A percentile compares a stretch with the other conserved stretches of the same genome.
Conservation (phyloP, 2,113 vertebrate species). For the Antechinus stuartii region DNA sequence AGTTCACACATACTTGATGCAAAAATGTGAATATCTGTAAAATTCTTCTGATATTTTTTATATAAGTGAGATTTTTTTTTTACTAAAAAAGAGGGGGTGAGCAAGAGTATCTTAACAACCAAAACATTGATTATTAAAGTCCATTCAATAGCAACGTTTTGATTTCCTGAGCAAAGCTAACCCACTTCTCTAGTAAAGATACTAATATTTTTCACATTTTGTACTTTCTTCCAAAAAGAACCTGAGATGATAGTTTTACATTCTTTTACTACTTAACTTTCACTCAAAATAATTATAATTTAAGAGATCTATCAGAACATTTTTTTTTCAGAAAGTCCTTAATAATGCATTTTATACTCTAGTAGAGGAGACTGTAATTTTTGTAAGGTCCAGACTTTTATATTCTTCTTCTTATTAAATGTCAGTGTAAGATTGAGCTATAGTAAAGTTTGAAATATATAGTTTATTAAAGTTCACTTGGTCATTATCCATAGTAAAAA, state of each 20-base stretch:
- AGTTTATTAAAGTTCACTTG: slow-evolving; percentile 61
- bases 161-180: slow-evolving; percentile 41
- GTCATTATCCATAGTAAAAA: slow-evolving; percentile 33
- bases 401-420: slow-evolving; percentile 56
- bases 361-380: slow-evolving; percentile 56
- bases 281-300: slow-evolving; percentile 27
- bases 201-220: slow-evolving; percentile 15
- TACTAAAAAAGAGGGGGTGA: background rate
- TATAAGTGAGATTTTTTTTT: background rate
- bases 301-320: slow-evolving; percentile 32
- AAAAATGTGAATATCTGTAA: background rate
- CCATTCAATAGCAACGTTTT: background rate
- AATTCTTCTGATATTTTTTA: slow-evolving; percentile 10
- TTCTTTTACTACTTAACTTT: slow-evolving; percentile 44
- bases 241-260: slow-evolving; percentile 31
- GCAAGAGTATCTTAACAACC: background rate
- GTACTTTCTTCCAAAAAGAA: slow-evolving; percentile 26
- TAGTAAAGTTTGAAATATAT: slow-evolving; percentile 55
- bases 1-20: background rate
- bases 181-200: slow-evolving; percentile 11
- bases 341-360: slow-evolving; percentile 16
- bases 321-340: slow-evolving; percentile 25
- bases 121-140: background rate
- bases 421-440: slow-evolving; percentile 40
- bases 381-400: slow-evolving; percentile 43